Conservation (phyloP, 2,797 vertebrate species). For the Darevskia mixta region DNA sequence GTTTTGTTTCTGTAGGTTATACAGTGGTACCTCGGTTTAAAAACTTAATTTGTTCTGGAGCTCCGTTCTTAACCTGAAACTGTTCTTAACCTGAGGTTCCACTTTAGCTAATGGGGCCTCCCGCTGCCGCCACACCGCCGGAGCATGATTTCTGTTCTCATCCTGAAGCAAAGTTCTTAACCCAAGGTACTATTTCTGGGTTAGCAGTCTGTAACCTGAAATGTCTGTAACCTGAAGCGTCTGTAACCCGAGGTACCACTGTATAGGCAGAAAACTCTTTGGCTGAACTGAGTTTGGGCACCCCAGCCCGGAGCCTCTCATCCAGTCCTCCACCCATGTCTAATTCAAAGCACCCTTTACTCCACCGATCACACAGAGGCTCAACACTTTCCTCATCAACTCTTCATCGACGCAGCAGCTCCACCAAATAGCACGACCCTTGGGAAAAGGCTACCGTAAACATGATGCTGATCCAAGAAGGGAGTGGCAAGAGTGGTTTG, state of each 20-base stretch:
- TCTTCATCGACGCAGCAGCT: neutral
- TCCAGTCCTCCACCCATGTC: neutral
- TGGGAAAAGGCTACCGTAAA: neutral
- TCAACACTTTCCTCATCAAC: neutral
- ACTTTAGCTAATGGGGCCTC: no score
- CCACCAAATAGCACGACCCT: neutral
- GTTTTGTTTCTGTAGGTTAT: neutral
- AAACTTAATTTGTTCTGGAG: no score
- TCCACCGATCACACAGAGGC: neutral
- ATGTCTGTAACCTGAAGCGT: no score
- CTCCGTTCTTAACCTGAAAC: no score
- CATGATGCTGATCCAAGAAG: neutral
- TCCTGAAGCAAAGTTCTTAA: no score
- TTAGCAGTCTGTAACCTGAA: no score
- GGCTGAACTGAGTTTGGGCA: neutral
- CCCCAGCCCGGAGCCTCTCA: neutral
- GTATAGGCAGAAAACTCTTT: neutral
- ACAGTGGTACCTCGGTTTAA: no score
- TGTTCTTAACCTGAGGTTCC: no score
- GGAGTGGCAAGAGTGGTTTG: neutral
- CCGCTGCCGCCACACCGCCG: no score
- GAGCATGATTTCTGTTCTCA: no score
- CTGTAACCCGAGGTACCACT: no score
- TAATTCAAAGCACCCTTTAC: neutral
- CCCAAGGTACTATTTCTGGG: no score